Evolutionary conservation across 2,888 invertebrate species (phyloP).

Genomic region (Hirtodrosophila trivittata): DNA sequence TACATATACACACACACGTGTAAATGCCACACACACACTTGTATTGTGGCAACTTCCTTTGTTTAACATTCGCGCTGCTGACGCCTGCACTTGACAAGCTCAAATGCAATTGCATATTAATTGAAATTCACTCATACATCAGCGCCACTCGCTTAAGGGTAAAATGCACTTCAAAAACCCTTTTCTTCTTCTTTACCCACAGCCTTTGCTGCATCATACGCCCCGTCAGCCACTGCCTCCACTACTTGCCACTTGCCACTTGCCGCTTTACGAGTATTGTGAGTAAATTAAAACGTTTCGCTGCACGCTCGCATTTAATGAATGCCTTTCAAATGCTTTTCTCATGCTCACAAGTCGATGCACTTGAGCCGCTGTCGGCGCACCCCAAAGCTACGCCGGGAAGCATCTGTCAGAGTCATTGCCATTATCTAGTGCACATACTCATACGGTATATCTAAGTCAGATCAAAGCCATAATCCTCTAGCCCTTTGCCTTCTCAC

Average conservation of each 20-base stretch:
- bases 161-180: constrained; percentile 15
- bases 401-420: constrained; percentile 6
- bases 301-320: constrained; percentile 47
- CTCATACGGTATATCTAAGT: constrained; percentile 32
- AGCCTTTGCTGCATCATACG: constrained; percentile 4
- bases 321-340: constrained; percentile 60
- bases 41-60: constrained; percentile 24
- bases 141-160: constrained; percentile 16
- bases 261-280: constrained; percentile 31
- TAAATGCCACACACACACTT: too few relatives aligned
- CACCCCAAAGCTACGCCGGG: background rate
- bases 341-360: constrained; percentile 38
- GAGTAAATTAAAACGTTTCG: constrained; percentile 61
- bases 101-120: constrained; percentile 63
- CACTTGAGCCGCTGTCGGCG: constrained; percentile 34
- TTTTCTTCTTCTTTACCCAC: background rate
- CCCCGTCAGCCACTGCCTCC: constrained; percentile 17
- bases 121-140: constrained; percentile 51
- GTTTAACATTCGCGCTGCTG: constrained; percentile 20
- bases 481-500: constrained; percentile 1
- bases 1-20: too few relatives aligned
- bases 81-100: constrained; percentile 25
- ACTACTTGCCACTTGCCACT: constrained; percentile 8
- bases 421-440: constrained; percentile 31
- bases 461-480: constrained; percentile 59